Conservation (phyloP, 2,888 invertebrate genomes). For the Caenorhabditis drosophilae region DNA sequence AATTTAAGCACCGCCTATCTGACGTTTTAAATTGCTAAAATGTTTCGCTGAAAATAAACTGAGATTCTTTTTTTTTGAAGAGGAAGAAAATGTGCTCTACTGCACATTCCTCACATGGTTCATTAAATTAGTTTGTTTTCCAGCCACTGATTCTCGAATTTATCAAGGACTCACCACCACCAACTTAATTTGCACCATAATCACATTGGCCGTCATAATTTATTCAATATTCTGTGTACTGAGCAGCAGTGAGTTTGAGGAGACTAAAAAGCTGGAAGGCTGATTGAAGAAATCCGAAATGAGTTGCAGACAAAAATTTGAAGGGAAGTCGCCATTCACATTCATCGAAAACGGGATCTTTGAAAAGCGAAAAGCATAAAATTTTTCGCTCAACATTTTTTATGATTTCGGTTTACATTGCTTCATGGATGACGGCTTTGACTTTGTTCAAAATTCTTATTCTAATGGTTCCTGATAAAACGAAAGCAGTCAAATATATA, state of each 20-base stretch:
- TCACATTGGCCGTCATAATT: constrained; percentile 22
- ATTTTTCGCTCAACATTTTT: constrained; percentile 34
- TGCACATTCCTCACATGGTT: no score
- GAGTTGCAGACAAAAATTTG: constrained; percentile 17
- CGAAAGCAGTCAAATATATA: constrained; percentile 8
- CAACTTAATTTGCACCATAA: constrained; percentile 12
- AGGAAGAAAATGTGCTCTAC: constrained; percentile 13
- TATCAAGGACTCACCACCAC: constrained; percentile 20
- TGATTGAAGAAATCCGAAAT: background rate
- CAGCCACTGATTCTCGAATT: constrained; percentile 24
- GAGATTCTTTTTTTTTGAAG: background rate
- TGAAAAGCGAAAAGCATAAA: constrained; percentile 28
- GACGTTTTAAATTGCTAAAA: no score
- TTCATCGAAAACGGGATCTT: constrained; percentile 9
- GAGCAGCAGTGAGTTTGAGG: constrained; percentile 17
- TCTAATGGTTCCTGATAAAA: constrained; percentile 3
- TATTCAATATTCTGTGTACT: constrained; percentile 13
- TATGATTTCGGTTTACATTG: constrained; percentile 19
- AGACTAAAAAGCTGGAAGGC: no score
- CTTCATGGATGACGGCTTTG: constrained; percentile 18
- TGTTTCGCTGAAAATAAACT: no score
- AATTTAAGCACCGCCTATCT: no score
- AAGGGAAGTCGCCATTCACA: constrained; percentile 27
- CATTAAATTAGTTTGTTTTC: no score
- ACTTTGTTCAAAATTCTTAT: constrained; percentile 16